Base-by-base conservation (phyloP, 2,888 invertebrate species). In the Tortrix viridana region DNA sequence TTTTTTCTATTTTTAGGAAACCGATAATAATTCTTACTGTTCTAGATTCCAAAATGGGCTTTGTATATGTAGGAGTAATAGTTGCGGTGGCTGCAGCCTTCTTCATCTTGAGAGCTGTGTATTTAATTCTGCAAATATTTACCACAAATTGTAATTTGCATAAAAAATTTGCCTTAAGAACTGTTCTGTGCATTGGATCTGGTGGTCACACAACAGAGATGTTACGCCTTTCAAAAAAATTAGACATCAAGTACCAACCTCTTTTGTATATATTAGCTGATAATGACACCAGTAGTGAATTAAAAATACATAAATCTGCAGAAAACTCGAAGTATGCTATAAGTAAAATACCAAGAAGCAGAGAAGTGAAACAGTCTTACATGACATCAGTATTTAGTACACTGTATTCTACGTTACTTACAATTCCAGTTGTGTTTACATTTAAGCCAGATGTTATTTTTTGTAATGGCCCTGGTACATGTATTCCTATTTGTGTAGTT, bases 171-270 rank as follows among this genome's bases (percentile, higher is more conserved):
- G 69, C 80, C 55, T 70, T 92, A 32, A 81, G 81, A 66, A 95
- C 95, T 5, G 74, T 95, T 62, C 90, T 95, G 70, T 94, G 96
- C 69, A 93, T 96, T 64, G 96, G 96, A 43, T 95, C 96, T 69
- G 98, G 98, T 60, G 98, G 98, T 0, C 99, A 99, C 81, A 99
- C 99, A 0, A 95, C 96, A n/a, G 99, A 99, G 93, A 96, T 99
- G 93, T 82, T 98, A 54, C 93, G 95, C 67, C 90, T 99, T 46
- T 82, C 96, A 5, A 88, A 93, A 69, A 90, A 92, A 26, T 80
- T 98, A 48, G 92, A 95, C 72, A 79, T 84, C n/a, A 75, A 93
- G 74, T 98, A 96, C 80, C 84, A 87, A 0, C 97, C 97, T 0
- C 90, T 97, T 58, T 86, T 95, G 61, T 98, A 98, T 78, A 86